Evolutionary conservation across 2,888 invertebrate genomes (phyloP), one percentile per base, ranked within the genome.

Genomic region (Drosophila silvestris): DNA sequence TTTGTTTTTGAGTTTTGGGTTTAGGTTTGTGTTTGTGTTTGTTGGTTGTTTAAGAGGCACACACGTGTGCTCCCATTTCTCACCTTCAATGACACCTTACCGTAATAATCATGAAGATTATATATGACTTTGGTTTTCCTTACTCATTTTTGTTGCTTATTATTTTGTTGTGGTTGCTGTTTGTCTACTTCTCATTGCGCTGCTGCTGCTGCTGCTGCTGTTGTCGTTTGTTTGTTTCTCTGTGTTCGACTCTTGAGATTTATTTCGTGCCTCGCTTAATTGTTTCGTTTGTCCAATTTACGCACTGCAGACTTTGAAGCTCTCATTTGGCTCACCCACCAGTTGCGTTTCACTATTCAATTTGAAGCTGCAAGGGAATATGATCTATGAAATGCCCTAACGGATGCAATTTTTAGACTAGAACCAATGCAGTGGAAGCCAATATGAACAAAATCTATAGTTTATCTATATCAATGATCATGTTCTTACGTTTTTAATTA

Each of bases 61-160:
- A 77, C 85, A 74, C 83, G 81, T 85, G 85, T 87, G 86, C 85
- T 85, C 87, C 81, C 89, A 89, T 87, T 87, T 87, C 89, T 87
- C 89, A 87, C 87, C 89, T 85, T 83, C 79, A 85, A 84, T 78
- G 85, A 86, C 85, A 85, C 89, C 84, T 85, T 71, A 54, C 63
- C 53, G 74, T 67, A 75, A 83, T 83, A 85, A 88, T 81, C 79
- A 81, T 77, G 79, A 83, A 77, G 74, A 70, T 76, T 79, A 72
- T 83, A 65, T 65, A 70, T 82, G 67, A 70, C 65, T 74, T 73
- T 73, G 68, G 60, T 79, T 81, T 74, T 64, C 65, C 70, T 75
- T 60, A 47, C 63, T 57, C 32, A 61, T 60, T 66, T 64, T 44
- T 68, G 50, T 37, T 76, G 63, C 66, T 74, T 66, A 66, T 67